Conservation (phyloP, 2,888 invertebrate species). For the Papilio protenor region DNA sequence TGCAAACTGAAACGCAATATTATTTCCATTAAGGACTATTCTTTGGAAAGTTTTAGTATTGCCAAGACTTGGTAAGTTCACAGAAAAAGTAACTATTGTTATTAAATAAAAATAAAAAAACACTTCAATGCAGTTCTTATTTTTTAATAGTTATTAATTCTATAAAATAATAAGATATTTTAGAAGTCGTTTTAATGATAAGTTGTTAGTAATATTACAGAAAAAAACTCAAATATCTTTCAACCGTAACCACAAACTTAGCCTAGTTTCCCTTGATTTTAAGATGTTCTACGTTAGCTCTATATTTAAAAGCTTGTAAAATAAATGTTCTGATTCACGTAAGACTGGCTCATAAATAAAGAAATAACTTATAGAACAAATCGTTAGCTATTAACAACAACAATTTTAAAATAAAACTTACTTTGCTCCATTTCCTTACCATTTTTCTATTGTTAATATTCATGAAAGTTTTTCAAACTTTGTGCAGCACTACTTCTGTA, state of each 20-base stretch:
- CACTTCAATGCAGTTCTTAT: no score
- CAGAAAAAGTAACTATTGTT: not conserved
- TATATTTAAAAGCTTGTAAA: not conserved
- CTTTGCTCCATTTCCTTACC: not conserved
- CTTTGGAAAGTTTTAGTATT: not conserved
- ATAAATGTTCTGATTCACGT: not conserved
- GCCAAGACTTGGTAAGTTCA: not conserved
- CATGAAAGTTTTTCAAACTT: conserved; percentile 1
- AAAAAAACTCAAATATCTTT: no score
- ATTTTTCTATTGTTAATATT: conserved; percentile 14
- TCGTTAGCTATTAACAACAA: not conserved
- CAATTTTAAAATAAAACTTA: not conserved
- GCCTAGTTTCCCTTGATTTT: not conserved
- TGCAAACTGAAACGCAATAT: conserved; percentile 19
- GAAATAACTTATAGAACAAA: not conserved
- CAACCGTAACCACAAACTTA: not conserved
- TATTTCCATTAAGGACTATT: conserved; percentile 15
- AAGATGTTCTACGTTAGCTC: not conserved
- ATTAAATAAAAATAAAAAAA: not conserved
- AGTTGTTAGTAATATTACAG: no score
- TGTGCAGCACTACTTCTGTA: not conserved
- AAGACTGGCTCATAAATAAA: not conserved
- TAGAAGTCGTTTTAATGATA: no score
- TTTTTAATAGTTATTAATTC: no score
- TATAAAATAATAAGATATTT: no score